Conservation (phyloP, 1,140 invertebrate genomes). For the Vanessa atalanta region DNA sequence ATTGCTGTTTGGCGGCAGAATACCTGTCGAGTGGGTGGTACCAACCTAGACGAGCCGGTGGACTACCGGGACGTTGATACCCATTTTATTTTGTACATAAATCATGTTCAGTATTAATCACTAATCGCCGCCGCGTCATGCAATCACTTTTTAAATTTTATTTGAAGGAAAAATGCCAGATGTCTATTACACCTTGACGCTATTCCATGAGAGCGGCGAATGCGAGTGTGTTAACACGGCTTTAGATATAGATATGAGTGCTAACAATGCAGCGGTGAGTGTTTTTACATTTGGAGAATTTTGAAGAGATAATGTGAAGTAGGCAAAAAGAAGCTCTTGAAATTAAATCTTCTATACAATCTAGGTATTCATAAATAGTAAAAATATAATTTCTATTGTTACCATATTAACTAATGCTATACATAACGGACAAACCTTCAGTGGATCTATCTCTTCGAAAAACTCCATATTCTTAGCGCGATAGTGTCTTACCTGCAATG, state of each 20-base stretch:
- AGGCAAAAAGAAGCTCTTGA: conserved; percentile 33
- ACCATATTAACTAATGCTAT: conserved; percentile 7
- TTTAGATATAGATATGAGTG: not conserved
- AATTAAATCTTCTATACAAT: conserved; percentile 9
- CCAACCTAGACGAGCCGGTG: too few relatives aligned
- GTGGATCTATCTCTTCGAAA: conserved; percentile 70
- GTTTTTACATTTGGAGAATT: conserved; percentile 59
- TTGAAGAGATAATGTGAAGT: conserved; percentile 55
- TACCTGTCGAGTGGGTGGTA: too few relatives aligned
- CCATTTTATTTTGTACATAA: too few relatives aligned
- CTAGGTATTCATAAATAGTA: conserved; percentile 11
- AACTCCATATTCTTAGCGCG: conserved; percentile 66
- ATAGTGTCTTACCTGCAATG: conserved; percentile 65
- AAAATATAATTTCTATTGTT: not conserved
- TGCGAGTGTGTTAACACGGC: too few relatives aligned
- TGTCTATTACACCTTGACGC: too few relatives aligned
- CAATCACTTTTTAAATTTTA: too few relatives aligned
- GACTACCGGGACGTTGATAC: too few relatives aligned
- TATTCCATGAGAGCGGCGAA: too few relatives aligned
- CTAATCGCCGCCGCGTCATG: too few relatives aligned
- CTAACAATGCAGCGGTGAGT: conserved; percentile 39
- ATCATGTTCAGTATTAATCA: too few relatives aligned
- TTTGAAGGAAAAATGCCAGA: too few relatives aligned
- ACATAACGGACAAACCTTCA: conserved; percentile 60
- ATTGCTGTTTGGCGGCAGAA: too few relatives aligned